These are phyloP conservation scores for Uropsilus gracilis DNA, from an alignment of 2,113 vertebrate genomes.

Conservation along the genomic window DNA sequence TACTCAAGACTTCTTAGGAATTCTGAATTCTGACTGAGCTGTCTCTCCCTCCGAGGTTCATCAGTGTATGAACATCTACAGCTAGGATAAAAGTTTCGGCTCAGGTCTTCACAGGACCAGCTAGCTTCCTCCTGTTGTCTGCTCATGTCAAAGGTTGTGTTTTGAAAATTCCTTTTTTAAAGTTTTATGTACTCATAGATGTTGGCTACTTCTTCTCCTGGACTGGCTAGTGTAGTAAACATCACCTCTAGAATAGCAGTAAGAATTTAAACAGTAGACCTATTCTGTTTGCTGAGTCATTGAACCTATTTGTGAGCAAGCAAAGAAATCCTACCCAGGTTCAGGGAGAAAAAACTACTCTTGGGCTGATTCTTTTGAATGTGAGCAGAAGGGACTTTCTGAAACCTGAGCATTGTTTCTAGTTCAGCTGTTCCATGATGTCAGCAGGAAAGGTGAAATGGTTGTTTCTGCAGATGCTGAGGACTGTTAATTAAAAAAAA, in stretches of 20 bases:
- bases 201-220: neutral
- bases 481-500: neutral
- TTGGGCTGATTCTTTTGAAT: neutral
- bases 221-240: neutral
- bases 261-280: conserved; percentile 10
- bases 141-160: neutral
- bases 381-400: neutral
- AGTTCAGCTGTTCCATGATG: neutral
- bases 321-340: neutral
- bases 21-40: neutral
- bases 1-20: neutral
- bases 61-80: too few relatives aligned
- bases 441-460: neutral
- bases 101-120: neutral
- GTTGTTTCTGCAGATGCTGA: neutral
- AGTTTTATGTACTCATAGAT: conserved; percentile 8
- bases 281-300: neutral
- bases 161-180: neutral
- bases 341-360: neutral
- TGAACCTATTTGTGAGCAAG: conserved; percentile 7
- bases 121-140: neutral
- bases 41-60: neutral
- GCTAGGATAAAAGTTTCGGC: neutral
- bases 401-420: neutral
- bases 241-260: neutral